Conservation (phyloP, 2,888 invertebrate genomes). For the Polydrusus cervinus region DNA sequence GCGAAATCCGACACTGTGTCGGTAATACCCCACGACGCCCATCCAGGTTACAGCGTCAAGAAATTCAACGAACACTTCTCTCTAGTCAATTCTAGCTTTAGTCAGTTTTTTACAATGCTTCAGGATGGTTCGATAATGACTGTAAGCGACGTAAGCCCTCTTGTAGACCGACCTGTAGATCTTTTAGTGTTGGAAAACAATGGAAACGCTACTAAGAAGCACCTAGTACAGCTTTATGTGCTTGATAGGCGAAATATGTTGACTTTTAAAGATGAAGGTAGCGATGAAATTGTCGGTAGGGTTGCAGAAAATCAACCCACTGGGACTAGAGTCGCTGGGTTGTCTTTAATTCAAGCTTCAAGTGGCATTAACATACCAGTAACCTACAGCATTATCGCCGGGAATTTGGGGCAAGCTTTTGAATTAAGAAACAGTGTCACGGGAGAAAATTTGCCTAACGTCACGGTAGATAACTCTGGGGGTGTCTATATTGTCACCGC, state of each 20-base stretch:
- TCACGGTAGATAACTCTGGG: constrained; percentile 73
- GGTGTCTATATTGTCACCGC: constrained; percentile 86
- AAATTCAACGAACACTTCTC: constrained; percentile 80
- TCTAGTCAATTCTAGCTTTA: constrained; percentile 85
- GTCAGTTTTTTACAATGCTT: constrained; percentile 90
- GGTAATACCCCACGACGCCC: constrained; percentile 91
- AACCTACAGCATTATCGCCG: constrained; percentile 86
- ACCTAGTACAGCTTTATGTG: constrained; percentile 86
- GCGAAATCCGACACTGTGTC: constrained; percentile 68
- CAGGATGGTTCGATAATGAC: constrained; percentile 94
- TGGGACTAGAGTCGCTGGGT: constrained; percentile 81
- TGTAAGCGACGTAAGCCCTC: constrained; percentile 86
- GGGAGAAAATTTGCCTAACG: constrained; percentile 70
- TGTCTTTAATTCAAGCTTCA: constrained; percentile 83
- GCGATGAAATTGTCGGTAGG: constrained; percentile 79
- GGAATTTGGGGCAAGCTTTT: constrained; percentile 84
- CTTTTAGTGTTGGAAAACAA: constrained; percentile 88
- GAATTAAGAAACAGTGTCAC: constrained; percentile 79
- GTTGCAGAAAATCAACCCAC: constrained; percentile 85
- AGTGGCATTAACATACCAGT: constrained; percentile 81
- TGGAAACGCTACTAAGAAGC: constrained; percentile 85
- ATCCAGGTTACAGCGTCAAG: constrained; percentile 91
- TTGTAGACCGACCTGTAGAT: constrained; percentile 87
- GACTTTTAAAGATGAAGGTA: constrained; percentile 78
- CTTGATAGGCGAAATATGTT: constrained; percentile 89